These are phyloP conservation scores for Vombatus ursinus DNA, from an alignment of 2,113 vertebrate genomes.

Conservation along the genomic window DNA sequence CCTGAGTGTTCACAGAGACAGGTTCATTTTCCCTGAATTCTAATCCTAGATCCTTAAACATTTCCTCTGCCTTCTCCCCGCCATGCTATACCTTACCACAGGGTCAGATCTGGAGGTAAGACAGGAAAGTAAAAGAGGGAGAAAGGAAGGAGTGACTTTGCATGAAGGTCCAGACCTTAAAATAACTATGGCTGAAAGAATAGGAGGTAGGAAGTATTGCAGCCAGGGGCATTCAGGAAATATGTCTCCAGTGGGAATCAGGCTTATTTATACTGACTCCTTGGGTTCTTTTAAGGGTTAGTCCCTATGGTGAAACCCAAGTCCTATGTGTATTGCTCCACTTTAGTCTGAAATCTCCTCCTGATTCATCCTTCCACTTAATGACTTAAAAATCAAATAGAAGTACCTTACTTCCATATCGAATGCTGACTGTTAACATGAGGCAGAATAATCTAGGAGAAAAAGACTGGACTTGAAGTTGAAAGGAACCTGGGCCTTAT, in stretches of 20 bases:
- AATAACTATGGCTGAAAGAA: background rate
- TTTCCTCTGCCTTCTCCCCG: background rate
- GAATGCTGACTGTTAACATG: background rate
- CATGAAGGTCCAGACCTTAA: accelerated
- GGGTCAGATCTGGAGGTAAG: background rate
- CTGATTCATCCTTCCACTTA: background rate
- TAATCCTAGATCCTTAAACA: background rate
- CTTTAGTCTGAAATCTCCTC: background rate
- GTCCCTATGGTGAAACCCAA: background rate
- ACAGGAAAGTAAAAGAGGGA: background rate
- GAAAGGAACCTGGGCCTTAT: background rate
- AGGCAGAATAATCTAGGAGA: background rate
- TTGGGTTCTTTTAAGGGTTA: background rate
- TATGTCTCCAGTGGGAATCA: background rate
- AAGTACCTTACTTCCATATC: background rate
- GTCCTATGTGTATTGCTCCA: background rate
- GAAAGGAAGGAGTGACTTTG: background rate
- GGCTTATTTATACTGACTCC: no score
- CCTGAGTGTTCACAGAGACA: background rate
- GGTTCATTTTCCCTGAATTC: background rate
- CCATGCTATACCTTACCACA: background rate
- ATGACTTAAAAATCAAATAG: background rate
- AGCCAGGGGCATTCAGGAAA: background rate
- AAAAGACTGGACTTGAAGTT: background rate
- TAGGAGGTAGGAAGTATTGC: background rate